Evolutionary conservation across 2,888 invertebrate species (phyloP), one percentile per base, ranked within the genome.

Genomic region (Hirtodrosophila cameraria): DNA sequence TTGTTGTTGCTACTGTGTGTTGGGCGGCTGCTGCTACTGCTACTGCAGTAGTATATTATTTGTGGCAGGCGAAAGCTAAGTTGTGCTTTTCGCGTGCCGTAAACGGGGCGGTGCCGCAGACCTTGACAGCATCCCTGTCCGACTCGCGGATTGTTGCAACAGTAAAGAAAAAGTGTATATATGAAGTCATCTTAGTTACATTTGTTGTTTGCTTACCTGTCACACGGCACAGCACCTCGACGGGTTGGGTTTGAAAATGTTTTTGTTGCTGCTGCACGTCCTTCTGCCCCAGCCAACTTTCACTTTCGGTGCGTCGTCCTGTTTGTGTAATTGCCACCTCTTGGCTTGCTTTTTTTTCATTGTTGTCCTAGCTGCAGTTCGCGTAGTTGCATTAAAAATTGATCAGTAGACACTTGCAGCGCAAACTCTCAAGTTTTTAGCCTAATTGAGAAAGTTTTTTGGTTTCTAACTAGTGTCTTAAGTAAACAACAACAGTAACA

Each of bases 41-140:
- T 30, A 33, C 31, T 33, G 49, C 30, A 57, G 63, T 54, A 53
- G 42, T 28, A 38, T 42, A 16, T 60, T 74, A 57, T 55, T 58
- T 49, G 42, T 36, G 43, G 16, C 75, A 41, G 39, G 39, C 66
- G 39, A 79, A 79, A 82, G 82, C 79, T 82, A 62, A 33, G 45
- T 38, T 80, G 79, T 75, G 80, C 78, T 78, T 78, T 78, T 78
- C 27, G 52, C 68, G 48, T 62, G 67, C 64, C 49, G 57, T 62
- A 58, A 61, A 52, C 61, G 53, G 72, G 65, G 62, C 65, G 50
- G 43, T 57, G 39, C 38, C 30, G 20, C 65, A 60, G 58, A 73
- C 73, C 76, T 76, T 66, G 76, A 53, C 68, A 69, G 55, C 49
- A 53, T 23, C 57, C 52, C 61, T 35, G 38, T 12, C 28, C 49